Evolutionary conservation across 2,797 vertebrate genomes (phyloP), one percentile per base, ranked within the genome.

Genomic region (Bryconaethiops microstoma): DNA sequence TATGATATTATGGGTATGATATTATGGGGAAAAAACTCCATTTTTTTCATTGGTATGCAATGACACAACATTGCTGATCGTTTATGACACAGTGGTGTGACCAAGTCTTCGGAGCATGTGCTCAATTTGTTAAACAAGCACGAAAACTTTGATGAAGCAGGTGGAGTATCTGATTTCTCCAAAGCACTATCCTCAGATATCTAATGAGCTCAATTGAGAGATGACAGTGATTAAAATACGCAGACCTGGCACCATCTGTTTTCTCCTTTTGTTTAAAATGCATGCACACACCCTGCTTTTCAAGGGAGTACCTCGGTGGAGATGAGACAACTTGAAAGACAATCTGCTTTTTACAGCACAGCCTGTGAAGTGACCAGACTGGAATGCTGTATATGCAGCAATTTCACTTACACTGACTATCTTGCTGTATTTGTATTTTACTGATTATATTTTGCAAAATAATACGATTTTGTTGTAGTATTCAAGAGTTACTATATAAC

Each of bases 201-300:
- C 19, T 59, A 54, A 78, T 84, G 50, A 39, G 39, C 52, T 71
- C n/a, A 70, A 74, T 65, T 78, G 40, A 65, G 75, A 75, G 13
- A 75, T 60, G 65, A 81, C 72, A 76, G 29, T 19, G 23, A 69
- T 75, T 42, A 45, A 48, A 78, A 54, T 29, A n/a, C 5, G 7
- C 21, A 77, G n/a, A 74, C 68, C 19, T 68, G n/a, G 19, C 45
- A 64, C 76, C 79, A 84, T 79, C 67, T 77, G 77, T 67, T 77
- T 77, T 72, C 42, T 45, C 57, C 57, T 72, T 65, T 16, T 76
- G 59, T 48, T 67, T 76, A 45, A 78, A 75, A 78, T 21, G 21
- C 42, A 21, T 42, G 57, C 40, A 42, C 68, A 35, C 59, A 72
- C 48, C 4, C 69, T 45, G 60, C 42, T 71, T 76, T 79, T 40